These are phyloP conservation scores for Mus minutoides DNA, from an alignment of 2,797 vertebrate species.

Conservation along the genomic window DNA sequence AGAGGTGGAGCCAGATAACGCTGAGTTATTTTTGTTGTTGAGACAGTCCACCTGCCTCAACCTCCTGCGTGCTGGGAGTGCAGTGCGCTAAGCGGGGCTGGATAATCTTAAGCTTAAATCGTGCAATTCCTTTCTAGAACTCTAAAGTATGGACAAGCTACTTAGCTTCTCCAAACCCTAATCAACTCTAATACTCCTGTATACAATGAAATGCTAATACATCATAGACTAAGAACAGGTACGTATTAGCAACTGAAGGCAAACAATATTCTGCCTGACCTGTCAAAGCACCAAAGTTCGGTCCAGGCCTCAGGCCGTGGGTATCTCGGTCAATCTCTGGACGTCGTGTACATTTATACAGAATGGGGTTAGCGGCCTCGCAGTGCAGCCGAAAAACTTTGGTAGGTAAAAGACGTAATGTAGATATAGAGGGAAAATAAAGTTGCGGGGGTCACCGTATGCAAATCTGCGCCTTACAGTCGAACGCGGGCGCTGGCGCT, in stretches of 20 bases:
- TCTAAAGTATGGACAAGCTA: neutral
- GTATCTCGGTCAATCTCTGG: neutral
- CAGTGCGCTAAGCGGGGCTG: too few relatives aligned
- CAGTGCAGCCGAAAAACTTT: neutral
- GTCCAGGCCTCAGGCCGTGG: neutral
- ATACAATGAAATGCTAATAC: neutral
- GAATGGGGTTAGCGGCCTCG: neutral
- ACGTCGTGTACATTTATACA: neutral
- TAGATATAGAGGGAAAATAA: neutral
- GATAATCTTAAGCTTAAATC: neutral
- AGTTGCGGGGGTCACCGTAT: constrained; percentile 49
- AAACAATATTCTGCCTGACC: neutral
- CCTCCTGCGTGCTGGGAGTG: too few relatives aligned
- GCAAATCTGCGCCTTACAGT: constrained; percentile 48
- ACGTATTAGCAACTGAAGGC: neutral
- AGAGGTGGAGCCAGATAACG: neutral
- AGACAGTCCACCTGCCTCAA: neutral
- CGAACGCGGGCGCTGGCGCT: rapidly evolving
- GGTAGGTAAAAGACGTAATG: neutral
- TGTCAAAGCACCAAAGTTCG: neutral
- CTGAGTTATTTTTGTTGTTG: neutral
- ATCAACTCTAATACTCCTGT: neutral
- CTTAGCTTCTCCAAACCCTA: neutral
- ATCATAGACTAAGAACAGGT: neutral
- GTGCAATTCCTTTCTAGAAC: neutral